These are phyloP conservation scores for Borostomias antarcticus DNA, from an alignment of 2,797 vertebrate genomes.

Conservation along the genomic window DNA sequence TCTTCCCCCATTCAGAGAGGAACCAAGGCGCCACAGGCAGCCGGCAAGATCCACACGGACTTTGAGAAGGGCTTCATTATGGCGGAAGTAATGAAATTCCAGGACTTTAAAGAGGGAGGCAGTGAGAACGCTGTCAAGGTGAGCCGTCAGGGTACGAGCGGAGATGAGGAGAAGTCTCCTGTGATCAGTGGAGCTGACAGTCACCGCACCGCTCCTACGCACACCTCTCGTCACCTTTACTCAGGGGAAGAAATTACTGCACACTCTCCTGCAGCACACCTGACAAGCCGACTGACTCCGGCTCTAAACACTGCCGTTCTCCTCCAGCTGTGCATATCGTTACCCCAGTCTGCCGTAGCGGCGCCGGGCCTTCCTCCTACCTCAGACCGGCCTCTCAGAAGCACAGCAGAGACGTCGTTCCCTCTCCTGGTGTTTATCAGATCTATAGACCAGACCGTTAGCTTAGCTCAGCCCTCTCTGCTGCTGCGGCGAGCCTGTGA, in stretches of 20 bases:
- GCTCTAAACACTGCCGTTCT: constrained; percentile 73
- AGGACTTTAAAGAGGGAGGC: constrained; percentile 95
- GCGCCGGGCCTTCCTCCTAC: constrained; percentile 58
- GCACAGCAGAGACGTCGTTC: constrained; percentile 47
- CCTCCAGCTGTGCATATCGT: constrained; percentile 78
- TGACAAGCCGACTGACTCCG: constrained; percentile 73
- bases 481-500: constrained; percentile 54
- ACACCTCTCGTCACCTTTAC: constrained; percentile 76
- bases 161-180: constrained; percentile 75
- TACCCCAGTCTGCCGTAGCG: constrained; percentile 74
- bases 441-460: constrained; percentile 59
- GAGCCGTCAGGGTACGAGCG: constrained; percentile 87
- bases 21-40: constrained; percentile 92
- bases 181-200: constrained; percentile 77
- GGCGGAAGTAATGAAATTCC: constrained; percentile 97
- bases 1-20: constrained; percentile 85
- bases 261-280: constrained; percentile 67
- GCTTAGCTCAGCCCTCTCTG: constrained; percentile 51
- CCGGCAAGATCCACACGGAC: constrained; percentile 91
- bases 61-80: constrained; percentile 98
- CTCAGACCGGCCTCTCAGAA: constrained; percentile 51
- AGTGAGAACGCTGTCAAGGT: constrained; percentile 92
- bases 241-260: constrained; percentile 80
- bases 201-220: constrained; percentile 66
- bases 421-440: constrained; percentile 64